A percentile compares a stretch with the other conserved stretches of the same genome.
These are phyloP conservation scores for Alosa alosa DNA, from an alignment of 2,113 vertebrate genomes.

Conservation along the genomic window DNA sequence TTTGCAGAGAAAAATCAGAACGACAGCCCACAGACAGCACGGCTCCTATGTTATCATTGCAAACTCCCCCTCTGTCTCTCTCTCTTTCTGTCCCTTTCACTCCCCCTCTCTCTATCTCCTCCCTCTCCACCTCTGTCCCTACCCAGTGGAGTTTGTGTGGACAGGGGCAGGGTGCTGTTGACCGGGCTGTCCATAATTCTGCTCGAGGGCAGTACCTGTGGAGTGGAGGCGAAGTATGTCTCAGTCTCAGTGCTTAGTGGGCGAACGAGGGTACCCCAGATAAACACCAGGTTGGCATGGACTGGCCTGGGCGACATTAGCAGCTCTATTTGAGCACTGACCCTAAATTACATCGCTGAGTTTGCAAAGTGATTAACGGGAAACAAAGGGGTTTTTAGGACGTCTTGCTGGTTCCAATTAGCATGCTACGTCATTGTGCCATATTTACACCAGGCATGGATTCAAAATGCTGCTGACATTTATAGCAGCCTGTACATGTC, in stretches of 20 bases:
- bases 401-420: slow-evolving; percentile 21
- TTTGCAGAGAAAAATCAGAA: slow-evolving; percentile 69
- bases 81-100: neutral
- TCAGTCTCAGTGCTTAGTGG: slow-evolving; percentile 39
- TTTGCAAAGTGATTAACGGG: slow-evolving; percentile 34
- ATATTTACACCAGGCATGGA: neutral
- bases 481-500: neutral
- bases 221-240: slow-evolving; percentile 44
- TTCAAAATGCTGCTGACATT: neutral
- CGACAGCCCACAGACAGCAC: slow-evolving; percentile 74
- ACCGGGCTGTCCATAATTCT: slow-evolving; percentile 27
- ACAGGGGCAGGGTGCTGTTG: neutral
- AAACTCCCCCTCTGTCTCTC: slow-evolving; percentile 56
- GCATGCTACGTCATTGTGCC: neutral
- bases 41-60: slow-evolving; percentile 79
- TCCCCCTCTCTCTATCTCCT: neutral
- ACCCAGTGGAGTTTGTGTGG: neutral
- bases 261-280: slow-evolving; percentile 40
- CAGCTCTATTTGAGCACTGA: slow-evolving; percentile 39
- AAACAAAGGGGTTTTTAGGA: slow-evolving; percentile 27
- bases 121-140: neutral
- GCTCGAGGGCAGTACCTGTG: slow-evolving; percentile 62
- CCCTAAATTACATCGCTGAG: slow-evolving; percentile 42
- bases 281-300: slow-evolving; percentile 47
- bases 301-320: slow-evolving; percentile 32